Percentiles rank a stretch among this genome's conserved stretches.
Evolutionary conservation across 1,140 invertebrate genomes (phyloP).

Genomic region (Laupala kohalensis): DNA sequence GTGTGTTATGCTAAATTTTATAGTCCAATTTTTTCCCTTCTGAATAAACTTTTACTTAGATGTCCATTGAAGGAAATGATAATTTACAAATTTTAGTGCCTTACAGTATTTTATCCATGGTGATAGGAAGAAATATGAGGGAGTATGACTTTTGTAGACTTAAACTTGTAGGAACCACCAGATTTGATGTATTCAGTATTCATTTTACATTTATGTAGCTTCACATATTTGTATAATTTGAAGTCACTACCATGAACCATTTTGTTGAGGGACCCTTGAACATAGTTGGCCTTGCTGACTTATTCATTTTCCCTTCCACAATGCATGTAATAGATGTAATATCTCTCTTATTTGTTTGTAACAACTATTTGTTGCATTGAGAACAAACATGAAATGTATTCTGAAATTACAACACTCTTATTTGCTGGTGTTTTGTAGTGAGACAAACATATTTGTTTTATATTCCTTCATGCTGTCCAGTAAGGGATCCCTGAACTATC

Average conservation of each 20-base stretch:
- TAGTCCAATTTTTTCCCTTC: slow-evolving; percentile 1
- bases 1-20: slow-evolving; percentile 10
- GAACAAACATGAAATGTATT: not conserved
- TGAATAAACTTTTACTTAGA: slow-evolving; percentile 2
- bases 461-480: slow-evolving; percentile 1
- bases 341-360: too few species aligned
- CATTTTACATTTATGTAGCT: not conserved
- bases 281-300: not conserved
- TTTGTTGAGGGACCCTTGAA: not conserved
- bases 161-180: not conserved
- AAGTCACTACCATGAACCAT: not conserved
- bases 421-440: not conserved
- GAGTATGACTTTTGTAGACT: not conserved
- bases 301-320: not conserved
- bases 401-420: not conserved
- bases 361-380: not conserved
- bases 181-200: not conserved
- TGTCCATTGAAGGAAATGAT: slow-evolving; percentile 1
- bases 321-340: not conserved
- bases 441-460: not conserved
- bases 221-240: not conserved
- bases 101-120: slow-evolving; percentile 7
- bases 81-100: slow-evolving; percentile 13
- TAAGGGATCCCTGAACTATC: not conserved
- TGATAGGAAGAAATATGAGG: not conserved